Evolutionary conservation across 2,797 vertebrate species (phyloP).

Genomic region (Micrastur ruficollis): DNA sequence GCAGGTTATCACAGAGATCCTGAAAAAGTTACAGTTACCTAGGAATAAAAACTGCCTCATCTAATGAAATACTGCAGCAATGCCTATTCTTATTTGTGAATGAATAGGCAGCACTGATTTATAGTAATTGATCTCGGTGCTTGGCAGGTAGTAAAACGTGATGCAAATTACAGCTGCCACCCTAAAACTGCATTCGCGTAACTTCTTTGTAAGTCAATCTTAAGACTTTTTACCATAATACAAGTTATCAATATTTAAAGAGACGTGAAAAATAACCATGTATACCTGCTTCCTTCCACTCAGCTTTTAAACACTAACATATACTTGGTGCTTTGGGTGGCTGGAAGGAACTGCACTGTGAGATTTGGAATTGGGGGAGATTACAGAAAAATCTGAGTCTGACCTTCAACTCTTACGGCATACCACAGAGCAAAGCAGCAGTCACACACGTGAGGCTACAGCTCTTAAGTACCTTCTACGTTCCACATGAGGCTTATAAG

Average conservation of each 20-base stretch:
- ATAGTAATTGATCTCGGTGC: background rate
- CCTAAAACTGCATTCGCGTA: background rate
- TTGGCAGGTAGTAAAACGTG: background rate
- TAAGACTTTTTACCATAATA: background rate
- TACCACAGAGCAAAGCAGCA: background rate
- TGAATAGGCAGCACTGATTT: background rate
- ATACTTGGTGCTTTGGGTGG: background rate
- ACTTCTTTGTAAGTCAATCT: background rate
- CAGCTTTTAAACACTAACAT: background rate
- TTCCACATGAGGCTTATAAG: background rate
- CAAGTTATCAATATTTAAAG: slow-evolving; percentile 3
- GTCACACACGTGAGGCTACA: background rate
- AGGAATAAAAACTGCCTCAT: background rate
- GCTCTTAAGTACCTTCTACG: background rate
- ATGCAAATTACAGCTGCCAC: background rate
- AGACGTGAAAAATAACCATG: background rate
- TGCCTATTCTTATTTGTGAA: background rate
- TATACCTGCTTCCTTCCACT: background rate
- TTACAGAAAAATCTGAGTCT: background rate
- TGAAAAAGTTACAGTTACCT: background rate
- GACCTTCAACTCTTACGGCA: background rate
- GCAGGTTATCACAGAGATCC: background rate
- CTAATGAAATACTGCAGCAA: background rate
- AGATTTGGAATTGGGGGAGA: background rate
- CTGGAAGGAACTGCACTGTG: background rate